A percentile compares a stretch with the other conserved stretches of the same genome.
Evolutionary conservation across 2,113 vertebrate genomes (phyloP).

Genomic region (Mirounga angustirostris): DNA sequence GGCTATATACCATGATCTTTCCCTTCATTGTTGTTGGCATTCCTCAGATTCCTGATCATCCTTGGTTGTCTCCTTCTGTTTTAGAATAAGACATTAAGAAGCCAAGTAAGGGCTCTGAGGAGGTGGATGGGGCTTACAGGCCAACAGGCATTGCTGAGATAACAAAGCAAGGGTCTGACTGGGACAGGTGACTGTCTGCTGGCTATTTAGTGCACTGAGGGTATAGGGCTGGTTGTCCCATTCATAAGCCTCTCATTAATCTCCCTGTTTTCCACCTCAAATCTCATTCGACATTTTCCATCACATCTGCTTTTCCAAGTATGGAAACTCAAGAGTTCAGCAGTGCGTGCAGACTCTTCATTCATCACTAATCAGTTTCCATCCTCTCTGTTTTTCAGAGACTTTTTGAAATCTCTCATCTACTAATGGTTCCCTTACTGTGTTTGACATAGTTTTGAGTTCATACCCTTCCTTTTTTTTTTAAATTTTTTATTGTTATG

Average conservation of each 20-base stretch:
- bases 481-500: background rate
- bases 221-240: background rate
- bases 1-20: background rate
- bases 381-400: background rate
- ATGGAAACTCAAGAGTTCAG: background rate
- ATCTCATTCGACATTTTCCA: background rate
- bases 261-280: background rate
- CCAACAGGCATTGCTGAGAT: background rate
- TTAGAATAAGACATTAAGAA: background rate
- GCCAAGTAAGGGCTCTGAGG: background rate
- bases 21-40: background rate
- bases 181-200: background rate
- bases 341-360: background rate
- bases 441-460: background rate
- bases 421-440: background rate
- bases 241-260: background rate
- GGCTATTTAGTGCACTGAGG: background rate
- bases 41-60: background rate
- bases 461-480: background rate
- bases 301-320: background rate
- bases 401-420: background rate
- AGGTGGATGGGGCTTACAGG: background rate
- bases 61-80: background rate
- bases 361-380: background rate
- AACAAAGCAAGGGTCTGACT: background rate